Conservation (phyloP, 2,888 invertebrate species). For the Tolmerus cingulatus region DNA sequence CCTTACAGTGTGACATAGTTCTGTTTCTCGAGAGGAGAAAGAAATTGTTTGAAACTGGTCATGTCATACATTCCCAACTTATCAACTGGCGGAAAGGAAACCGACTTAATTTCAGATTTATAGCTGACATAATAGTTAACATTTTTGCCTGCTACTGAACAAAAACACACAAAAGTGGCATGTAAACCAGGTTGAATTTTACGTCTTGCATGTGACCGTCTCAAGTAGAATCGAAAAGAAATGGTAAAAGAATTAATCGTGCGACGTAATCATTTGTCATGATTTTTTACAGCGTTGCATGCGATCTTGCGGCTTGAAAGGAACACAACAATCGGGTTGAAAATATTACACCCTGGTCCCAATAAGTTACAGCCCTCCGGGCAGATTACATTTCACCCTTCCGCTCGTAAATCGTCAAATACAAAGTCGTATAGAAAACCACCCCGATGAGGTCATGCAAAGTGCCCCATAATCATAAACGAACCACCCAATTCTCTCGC, state of each 20-base stretch:
- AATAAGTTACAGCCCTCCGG: not conserved
- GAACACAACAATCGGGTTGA: not conserved
- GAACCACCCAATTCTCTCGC: slow-evolving; percentile 40
- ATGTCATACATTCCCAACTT: not conserved
- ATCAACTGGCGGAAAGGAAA: not conserved
- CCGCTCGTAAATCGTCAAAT: slow-evolving; percentile 24
- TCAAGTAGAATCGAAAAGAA: not conserved
- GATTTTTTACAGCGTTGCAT: not conserved
- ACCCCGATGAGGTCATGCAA: slow-evolving; percentile 41
- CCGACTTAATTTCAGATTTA: not conserved
- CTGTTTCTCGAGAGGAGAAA: no score
- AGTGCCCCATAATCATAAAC: slow-evolving; percentile 29
- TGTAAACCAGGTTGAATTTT: not conserved
- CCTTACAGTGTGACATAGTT: no score
- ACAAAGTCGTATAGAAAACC: slow-evolving; percentile 28
- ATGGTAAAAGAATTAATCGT: not conserved
- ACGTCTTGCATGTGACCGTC: not conserved
- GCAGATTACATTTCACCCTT: slow-evolving; percentile 36
- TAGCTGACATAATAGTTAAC: not conserved
- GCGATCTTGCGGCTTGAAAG: not conserved
- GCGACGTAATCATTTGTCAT: slow-evolving; percentile 6
- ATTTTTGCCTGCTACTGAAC: not conserved
- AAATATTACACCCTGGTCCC: slow-evolving; percentile 9
- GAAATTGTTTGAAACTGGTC: not conserved
- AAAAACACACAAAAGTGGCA: not conserved